Evolutionary conservation across 2,888 invertebrate species (phyloP), one percentile per base, ranked within the genome.

Genomic region (Drosophila buzzatii): DNA sequence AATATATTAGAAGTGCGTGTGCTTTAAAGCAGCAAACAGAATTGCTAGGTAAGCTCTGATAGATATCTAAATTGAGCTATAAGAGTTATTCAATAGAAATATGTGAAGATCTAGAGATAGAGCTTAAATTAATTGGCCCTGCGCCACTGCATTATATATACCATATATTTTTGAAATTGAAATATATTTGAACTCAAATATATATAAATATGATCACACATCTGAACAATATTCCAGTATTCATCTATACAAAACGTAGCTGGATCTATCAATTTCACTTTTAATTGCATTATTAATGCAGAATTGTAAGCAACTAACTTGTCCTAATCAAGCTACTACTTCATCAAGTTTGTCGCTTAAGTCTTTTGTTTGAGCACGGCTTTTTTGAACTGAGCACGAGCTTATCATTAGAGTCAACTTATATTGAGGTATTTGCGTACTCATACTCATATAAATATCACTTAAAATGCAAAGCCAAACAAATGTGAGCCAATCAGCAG

Each of bases 401-500:
- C 75, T 80, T 80, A 78, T 70, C 75, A 80, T 80, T 80, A 79
- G 58, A 60, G 37, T 27, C 53, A 55, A 62, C 57, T 31, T 31
- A 53, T 53, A 23, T 53, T 10, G 35, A 16, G 37, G 53, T 59
- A 44, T 61, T 61, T 65, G 49, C 31, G 49, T 18, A 51, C 49
- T 27, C 27, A 33, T 18, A 33, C 33, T 7, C 35, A 1, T 35
- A 35, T 35, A 14, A 51, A 18, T 51, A 42, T 72, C 51, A 61
- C 61, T 67, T 42, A 55, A 59, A 59, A 73, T 63, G 55, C 52
- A 74, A 77, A 85, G 81, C 81, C 81, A 67, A 79, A 82, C 69
- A 77, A 81, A 85, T 85, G 79, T 57, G 58, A 73, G 72, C 79
- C 81, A 83, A 81, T 85, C 82, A 81, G 59, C 57, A 47, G 47